Conservation (phyloP, 2,113 vertebrate species). For the Murina feae region DNA sequence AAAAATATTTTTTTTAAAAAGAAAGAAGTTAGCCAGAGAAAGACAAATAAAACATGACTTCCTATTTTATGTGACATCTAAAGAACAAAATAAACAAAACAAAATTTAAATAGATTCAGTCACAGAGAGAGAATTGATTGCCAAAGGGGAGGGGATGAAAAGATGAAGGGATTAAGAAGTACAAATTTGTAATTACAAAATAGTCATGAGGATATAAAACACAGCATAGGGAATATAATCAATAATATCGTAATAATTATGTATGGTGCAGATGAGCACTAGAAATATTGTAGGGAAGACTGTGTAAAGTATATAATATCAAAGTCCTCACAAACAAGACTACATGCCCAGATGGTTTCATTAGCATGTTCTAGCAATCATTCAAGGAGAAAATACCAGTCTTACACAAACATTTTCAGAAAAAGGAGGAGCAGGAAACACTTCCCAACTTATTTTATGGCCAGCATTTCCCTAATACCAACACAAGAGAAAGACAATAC, state of each 20-base stretch:
- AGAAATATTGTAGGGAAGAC: not conserved
- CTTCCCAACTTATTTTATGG: not conserved
- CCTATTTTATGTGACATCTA: not conserved
- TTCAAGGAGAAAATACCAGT: not conserved
- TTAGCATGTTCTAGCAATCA: slow-evolving; percentile 20
- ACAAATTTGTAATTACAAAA: too few relatives aligned
- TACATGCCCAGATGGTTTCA: not conserved
- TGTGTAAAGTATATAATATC: not conserved
- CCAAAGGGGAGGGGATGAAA: too few relatives aligned
- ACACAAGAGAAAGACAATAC: not conserved
- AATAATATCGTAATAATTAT: not conserved
- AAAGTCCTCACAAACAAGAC: not conserved
- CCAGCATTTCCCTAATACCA: not conserved
- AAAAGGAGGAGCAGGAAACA: not conserved
- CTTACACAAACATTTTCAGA: slow-evolving; percentile 10
- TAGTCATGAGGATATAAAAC: not conserved
- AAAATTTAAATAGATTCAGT: too few relatives aligned
- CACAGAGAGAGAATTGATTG: too few relatives aligned
- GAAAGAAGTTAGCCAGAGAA: not conserved
- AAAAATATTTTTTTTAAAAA: too few relatives aligned
- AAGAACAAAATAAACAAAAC: not conserved
- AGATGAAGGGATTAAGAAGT: too few relatives aligned
- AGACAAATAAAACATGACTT: not conserved
- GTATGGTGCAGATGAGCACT: not conserved
- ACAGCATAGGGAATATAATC: not conserved